Conservation (phyloP, 2,113 vertebrate genomes). For the Muntiacus muntjak region DNA sequence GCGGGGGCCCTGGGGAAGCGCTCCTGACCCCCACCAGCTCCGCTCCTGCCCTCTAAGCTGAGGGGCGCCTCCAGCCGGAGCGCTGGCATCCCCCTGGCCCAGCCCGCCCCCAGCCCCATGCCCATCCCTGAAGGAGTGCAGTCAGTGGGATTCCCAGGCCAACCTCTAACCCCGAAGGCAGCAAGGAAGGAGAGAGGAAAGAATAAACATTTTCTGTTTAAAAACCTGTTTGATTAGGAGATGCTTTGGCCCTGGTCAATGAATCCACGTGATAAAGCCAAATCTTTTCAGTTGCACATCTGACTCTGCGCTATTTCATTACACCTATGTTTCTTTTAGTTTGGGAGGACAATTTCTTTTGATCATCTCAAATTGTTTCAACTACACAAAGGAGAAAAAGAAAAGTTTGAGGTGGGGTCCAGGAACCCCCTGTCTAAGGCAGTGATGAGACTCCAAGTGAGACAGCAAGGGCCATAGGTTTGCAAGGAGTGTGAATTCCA, state of each 20-base stretch:
- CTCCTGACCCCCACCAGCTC: fast-evolving
- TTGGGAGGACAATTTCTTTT: no score
- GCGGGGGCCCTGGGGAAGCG: background rate
- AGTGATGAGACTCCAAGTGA: background rate
- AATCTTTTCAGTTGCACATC: background rate
- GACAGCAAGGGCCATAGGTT: no score
- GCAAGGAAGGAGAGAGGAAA: background rate
- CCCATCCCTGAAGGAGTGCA: background rate
- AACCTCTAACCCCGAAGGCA: no score
- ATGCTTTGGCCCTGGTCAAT: background rate
- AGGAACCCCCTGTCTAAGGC: background rate
- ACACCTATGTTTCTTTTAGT: no score
- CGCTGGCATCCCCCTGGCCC: fast-evolving
- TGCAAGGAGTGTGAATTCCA: background rate
- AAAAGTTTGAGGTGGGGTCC: background rate
- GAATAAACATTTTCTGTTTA: background rate
- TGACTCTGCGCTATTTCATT: background rate
- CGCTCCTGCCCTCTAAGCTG: fast-evolving
- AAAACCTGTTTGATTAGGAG: background rate
- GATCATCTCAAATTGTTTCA: background rate
- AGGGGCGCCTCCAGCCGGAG: fast-evolving
- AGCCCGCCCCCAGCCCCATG: fast-evolving
- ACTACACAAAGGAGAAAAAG: background rate
- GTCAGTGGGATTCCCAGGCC: background rate
- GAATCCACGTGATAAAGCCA: background rate